A percentile compares a stretch with the other conserved stretches of the same genome.
Conservation (phyloP, 64 coral and sea anemone genomes). For the Pocillopora verrucosa region DNA sequence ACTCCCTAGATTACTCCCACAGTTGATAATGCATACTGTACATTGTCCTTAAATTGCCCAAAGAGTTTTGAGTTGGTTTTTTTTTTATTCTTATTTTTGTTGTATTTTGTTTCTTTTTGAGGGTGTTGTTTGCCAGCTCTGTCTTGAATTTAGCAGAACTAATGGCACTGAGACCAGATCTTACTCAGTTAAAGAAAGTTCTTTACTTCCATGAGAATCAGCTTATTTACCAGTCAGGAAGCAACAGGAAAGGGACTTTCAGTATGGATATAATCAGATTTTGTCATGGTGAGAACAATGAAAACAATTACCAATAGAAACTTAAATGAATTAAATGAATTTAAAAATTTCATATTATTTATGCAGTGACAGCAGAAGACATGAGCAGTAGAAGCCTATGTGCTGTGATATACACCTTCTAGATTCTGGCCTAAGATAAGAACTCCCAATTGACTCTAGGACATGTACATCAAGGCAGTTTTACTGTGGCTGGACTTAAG, state of each 20-base stretch:
- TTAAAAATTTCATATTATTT: no score
- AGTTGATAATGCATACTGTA: background rate
- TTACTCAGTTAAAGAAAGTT: slow-evolving; percentile 71
- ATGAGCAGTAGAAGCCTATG: no score
- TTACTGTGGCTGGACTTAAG: no score
- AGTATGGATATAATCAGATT: slow-evolving; percentile 96
- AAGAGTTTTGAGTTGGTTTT: background rate
- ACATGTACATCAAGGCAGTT: no score
- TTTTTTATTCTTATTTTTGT: background rate
- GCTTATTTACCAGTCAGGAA: slow-evolving; percentile 88
- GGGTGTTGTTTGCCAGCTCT: slow-evolving; percentile 85
- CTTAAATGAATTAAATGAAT: no score
- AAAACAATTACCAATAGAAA: no score
- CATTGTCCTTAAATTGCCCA: background rate
- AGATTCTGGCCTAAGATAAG: no score
- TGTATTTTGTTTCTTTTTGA: slow-evolving; percentile 25
- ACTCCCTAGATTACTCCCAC: background rate
- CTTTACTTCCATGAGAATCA: slow-evolving; percentile 98
- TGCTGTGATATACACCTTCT: no score
- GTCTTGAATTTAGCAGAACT: slow-evolving; percentile 86
- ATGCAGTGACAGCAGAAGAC: no score
- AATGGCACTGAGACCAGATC: slow-evolving; percentile 83
- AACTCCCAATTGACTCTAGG: no score
- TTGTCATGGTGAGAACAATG: slow-evolving; percentile 72
- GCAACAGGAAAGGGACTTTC: slow-evolving; percentile 94